phyloP scores from a whole-genome alignment of 2,113 vertebrate genomes.

The Mobula birostris region DNA sequence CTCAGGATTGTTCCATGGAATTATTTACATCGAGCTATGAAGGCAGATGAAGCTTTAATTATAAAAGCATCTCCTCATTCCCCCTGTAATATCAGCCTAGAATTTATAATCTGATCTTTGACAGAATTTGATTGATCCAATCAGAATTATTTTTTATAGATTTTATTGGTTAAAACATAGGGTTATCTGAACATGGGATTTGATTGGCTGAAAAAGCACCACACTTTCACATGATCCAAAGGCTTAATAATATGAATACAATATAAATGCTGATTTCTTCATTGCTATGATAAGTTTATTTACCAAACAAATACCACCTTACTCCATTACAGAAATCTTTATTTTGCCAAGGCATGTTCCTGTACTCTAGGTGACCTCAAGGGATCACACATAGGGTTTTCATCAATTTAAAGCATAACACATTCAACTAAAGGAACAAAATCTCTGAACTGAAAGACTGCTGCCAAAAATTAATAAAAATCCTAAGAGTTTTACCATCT shows the following conservation, averaged over 20 bases:
- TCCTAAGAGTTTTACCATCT: constrained; percentile 22
- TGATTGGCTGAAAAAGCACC: not conserved
- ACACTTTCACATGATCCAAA: not conserved
- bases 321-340: not conserved
- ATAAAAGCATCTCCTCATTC: not conserved
- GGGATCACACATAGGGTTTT: constrained; percentile 1
- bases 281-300: not conserved
- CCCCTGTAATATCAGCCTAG: not conserved
- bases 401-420: constrained; percentile 18
- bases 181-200: not conserved
- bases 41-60: not conserved
- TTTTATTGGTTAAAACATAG: not conserved
- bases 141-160: not conserved
- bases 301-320: not conserved
- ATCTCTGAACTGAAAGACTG: not conserved
- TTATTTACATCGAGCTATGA: not conserved
- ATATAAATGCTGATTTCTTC: not conserved
- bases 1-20: no score
- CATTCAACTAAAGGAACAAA: constrained; percentile 30
- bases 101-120: not conserved
- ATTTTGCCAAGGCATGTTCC: not conserved
- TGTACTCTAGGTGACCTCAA: constrained; percentile 6
- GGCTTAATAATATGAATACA: not conserved
- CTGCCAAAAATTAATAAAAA: constrained; percentile 16
- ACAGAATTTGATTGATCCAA: not conserved